Base-by-base conservation (phyloP, 2,113 vertebrate genomes). In the Thunnus maccoyii region DNA sequence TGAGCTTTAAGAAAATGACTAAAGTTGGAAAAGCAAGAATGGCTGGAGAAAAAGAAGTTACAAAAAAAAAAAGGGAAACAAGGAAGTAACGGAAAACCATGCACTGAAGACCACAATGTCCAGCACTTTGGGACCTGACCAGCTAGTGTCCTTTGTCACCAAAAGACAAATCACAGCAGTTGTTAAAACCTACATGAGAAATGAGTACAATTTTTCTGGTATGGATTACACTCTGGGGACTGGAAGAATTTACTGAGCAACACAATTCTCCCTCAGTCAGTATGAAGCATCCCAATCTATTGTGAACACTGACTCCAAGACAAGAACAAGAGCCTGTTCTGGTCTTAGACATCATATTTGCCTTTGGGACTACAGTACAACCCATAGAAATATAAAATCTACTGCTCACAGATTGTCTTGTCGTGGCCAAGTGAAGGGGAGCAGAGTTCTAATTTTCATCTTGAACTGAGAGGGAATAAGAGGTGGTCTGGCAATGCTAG, bases 181-280 rank as follows among this genome's bases (percentile, higher is more conserved):
- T 67, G 9, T 54, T 81, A 73, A 88, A 84, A 76, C 60, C 78
- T 80, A 78, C 60, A 76, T 82, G 69, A 85, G 60, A 78, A 87
- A 87, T 76, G 25, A 69, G 41, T 25, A 47, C 55, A 86, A 67
- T 85, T 76, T 73, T 66, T 78, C 72, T 65, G 60, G 69, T 76
- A 41, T 81, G 70, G 36, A 89, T 86, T 76, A 82, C 54, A 72
- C 72, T 82, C 58, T 52, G 20, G 22, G 25, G 67, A 30, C 47
- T 16, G 47, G 18, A 67, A 32, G 46, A 63, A 58, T 72, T 27
- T 69, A 75, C 32, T 57, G 61, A 57, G 54, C 47, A 72, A 57
- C 54, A 56, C 27, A n/a, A 62, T 51, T 55, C 69, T 68, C 69
- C 56, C 47, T 41, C 20, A 27, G 69, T 58, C 69, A 30, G 46